These are phyloP conservation scores for Himalopsyche japonica DNA, from an alignment of 2,888 invertebrate genomes.

Conservation along the genomic window DNA sequence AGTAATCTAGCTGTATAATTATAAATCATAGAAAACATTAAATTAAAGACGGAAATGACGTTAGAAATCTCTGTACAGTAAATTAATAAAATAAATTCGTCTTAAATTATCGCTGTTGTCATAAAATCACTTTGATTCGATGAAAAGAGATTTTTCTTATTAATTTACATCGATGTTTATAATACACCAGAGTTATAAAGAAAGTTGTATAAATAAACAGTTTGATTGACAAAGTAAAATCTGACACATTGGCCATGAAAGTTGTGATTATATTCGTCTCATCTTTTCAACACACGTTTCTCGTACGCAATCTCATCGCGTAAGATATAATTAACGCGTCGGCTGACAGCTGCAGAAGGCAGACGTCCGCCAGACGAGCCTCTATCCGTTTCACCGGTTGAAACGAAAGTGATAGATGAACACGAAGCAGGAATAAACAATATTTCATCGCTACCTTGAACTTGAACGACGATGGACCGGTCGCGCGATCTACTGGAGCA, in stretches of 20 bases:
- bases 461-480: conserved; percentile 19
- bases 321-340: neutral
- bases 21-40: too few species aligned
- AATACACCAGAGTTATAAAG: neutral
- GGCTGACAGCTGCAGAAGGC: neutral
- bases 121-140: too few species aligned
- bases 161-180: neutral
- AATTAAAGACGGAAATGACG: too few species aligned
- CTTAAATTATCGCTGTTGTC: too few species aligned
- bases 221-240: neutral
- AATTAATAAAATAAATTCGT: too few species aligned
- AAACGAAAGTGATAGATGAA: conserved; percentile 12
- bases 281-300: neutral
- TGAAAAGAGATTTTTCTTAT: too few species aligned
- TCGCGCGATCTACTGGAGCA: neutral
- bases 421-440: neutral
- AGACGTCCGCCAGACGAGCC: conserved; percentile 23
- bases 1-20: too few species aligned
- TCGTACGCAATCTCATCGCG: neutral
- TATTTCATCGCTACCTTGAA: conserved; percentile 10
- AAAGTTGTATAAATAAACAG: neutral
- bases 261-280: neutral
- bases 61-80: too few species aligned
- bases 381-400: conserved; percentile 14
- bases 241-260: neutral